Evolutionary conservation across 2,113 vertebrate genomes (phyloP), one percentile per base, ranked within the genome.

Genomic region (Uropsilus gracilis): DNA sequence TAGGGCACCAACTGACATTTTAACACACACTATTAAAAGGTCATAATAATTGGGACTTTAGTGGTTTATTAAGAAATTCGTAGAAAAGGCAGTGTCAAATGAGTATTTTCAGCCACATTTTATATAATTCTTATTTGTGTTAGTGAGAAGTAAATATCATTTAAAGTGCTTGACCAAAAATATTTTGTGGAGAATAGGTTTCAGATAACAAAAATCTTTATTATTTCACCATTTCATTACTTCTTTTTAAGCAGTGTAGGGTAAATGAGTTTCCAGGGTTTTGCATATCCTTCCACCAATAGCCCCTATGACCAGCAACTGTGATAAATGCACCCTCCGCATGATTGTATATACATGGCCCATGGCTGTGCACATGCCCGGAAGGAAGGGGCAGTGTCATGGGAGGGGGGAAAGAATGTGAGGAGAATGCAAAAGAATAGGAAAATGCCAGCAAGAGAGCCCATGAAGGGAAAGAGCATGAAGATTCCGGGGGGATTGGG

Each of bases 41-140:
- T 28, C 37, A 1, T 1, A 14, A 28, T 57, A 81, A 26, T 4
- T 59, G 32, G 26, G 18, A 75, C 59, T 50, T 64, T 48, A 69
- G 44, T 28, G 13, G 68, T 34, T 94, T 89, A 55, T 48, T 88
- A 73, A 80, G 13, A 90, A 93, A 93, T 61, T 86, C n/a, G 75
- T 44, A 42, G 42, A 94, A 89, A 77, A 69, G 28, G 39, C 48
- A 90, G 37, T 26, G 39, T 80, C 34, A 26, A 50, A 73, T 69
- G n/a, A 80, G 39, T 64, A 68, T 92, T 92, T 86, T 73, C 42
- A 59, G 37, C 63, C 34, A 59, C 18, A 42, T 69, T 82, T 73
- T 77, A 83, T 16, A 37, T 61, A 48, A 95, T 71, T 92, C 6
- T 34, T 46, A 72, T 86, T 83, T 83, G 48, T 81, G 44, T 94